phyloP scores from a whole-genome alignment of 2,797 vertebrate genomes.

The Acrossocheilus wenchowensis region DNA sequence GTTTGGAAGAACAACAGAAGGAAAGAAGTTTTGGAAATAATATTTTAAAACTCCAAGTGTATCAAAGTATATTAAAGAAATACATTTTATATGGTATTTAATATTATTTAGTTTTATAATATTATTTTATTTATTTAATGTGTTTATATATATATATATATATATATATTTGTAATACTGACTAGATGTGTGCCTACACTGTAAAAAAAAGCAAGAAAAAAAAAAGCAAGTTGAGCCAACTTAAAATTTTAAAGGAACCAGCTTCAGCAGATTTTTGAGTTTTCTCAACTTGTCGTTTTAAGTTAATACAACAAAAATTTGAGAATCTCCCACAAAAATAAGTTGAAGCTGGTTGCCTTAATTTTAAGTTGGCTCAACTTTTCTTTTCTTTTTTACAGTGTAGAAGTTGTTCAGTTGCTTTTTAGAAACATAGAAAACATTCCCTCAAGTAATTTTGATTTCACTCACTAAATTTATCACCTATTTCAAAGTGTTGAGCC shows the following conservation, averaged over 20 bases:
- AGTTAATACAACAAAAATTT: no score
- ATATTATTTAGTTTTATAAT: not conserved
- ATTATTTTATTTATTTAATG: not conserved
- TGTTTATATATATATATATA: no score
- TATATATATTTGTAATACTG: not conserved
- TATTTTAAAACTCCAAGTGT: not conserved
- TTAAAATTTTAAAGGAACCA: no score
- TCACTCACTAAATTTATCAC: not conserved
- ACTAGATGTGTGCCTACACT: not conserved
- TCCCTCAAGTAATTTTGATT: not conserved
- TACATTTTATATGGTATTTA: not conserved
- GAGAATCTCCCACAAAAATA: no score
- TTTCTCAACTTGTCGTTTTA: no score
- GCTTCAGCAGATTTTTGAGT: no score
- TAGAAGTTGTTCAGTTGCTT: not conserved
- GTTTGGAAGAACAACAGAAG: constrained; percentile 4
- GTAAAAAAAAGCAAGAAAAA: no score
- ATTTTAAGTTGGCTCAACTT: no score
- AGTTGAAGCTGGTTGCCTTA: no score
- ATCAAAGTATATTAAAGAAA: not conserved
- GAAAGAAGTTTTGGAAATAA: not conserved
- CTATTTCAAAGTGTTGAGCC: not conserved
- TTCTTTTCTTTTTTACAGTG: no score
- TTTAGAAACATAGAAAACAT: not conserved
- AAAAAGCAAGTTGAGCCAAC: no score